Evolutionary conservation across 2,113 vertebrate genomes (phyloP), one percentile per base, ranked within the genome.

Genomic region (Clinocottus analis): DNA sequence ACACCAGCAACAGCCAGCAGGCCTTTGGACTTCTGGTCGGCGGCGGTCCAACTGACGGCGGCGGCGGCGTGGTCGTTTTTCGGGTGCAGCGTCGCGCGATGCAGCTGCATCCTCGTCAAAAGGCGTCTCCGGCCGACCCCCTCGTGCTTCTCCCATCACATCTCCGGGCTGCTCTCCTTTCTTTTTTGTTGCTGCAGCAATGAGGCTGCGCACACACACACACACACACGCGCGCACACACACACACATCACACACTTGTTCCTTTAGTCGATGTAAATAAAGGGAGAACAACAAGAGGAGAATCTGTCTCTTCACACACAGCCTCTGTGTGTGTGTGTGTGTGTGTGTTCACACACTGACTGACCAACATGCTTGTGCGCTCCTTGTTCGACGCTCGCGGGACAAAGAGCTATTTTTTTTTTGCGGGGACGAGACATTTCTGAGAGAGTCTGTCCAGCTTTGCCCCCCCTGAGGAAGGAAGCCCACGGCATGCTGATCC

Each of bases 401-500:
- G 79, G 73, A 93, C 91, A 93, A 92, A 92, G 89, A 83, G 83
- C 12, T 82, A 16, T 45, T 17, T 77, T 77, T 17, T 77, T 77
- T 85, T 75, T 72, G 55, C 27, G 31, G 53, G 21, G 43, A 17
- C 0, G 51, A 82, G 90, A 82, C 88, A 91, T 92, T 89, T 92
- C 89, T 91, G 88, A 87, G 84, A 87, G 82, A 84, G 87, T 81
- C 73, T 70, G 83, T 85, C 65, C 58, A 12, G 60, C 84, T 89
- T 72, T 11, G 1, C 13, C 49, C 49, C 49, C 72, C 77, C 63
- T 33, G 77, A 87, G 87, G 85, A 87, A 87, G 90, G 87, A 87
- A 90, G 83, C 87, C 81, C 89, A 89, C 82, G 21, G 58, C 82
- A 82, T 88, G 84, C 84, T 90, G 90, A 90, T 84, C 78, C 85